phyloP scores from a whole-genome alignment of 2,888 invertebrate genomes.

The Camponotus fellah region DNA sequence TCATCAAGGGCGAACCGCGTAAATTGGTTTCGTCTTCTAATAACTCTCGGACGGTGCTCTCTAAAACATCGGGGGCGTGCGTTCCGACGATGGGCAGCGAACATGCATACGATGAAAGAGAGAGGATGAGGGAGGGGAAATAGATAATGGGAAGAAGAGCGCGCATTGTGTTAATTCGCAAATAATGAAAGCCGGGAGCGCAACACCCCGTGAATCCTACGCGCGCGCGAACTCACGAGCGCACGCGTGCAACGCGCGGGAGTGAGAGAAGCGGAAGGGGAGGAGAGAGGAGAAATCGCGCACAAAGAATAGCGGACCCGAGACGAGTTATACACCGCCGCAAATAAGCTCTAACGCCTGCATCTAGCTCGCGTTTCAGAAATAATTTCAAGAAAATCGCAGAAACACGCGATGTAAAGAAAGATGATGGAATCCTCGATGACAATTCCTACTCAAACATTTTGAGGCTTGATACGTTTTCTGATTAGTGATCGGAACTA shows the following conservation, averaged over 20 bases:
- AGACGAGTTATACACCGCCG: slow-evolving; percentile 49
- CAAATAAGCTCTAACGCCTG: slow-evolving; percentile 60
- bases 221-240: slow-evolving; percentile 13
- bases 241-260: slow-evolving; percentile 28
- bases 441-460: neutral
- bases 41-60: slow-evolving; percentile 15
- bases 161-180: slow-evolving; percentile 71
- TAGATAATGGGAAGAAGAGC: slow-evolving; percentile 19
- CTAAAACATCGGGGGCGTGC: slow-evolving; percentile 17
- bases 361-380: slow-evolving; percentile 36
- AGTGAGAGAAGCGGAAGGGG: slow-evolving; percentile 32
- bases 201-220: slow-evolving; percentile 74
- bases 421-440: neutral
- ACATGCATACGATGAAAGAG: neutral
- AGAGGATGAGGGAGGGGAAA: neutral
- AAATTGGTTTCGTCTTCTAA: slow-evolving; percentile 27
- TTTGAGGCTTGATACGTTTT: neutral
- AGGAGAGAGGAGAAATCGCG: slow-evolving; percentile 53
- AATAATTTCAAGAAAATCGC: slow-evolving; percentile 25
- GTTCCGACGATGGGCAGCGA: slow-evolving; percentile 21
- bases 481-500: neutral
- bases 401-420: neutral
- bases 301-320: slow-evolving; percentile 43
- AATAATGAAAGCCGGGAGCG: slow-evolving; percentile 74
- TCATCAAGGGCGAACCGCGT: slow-evolving; percentile 21